phyloP scores from a whole-genome alignment of 2,888 invertebrate genomes.

The Resseliella maxima region DNA sequence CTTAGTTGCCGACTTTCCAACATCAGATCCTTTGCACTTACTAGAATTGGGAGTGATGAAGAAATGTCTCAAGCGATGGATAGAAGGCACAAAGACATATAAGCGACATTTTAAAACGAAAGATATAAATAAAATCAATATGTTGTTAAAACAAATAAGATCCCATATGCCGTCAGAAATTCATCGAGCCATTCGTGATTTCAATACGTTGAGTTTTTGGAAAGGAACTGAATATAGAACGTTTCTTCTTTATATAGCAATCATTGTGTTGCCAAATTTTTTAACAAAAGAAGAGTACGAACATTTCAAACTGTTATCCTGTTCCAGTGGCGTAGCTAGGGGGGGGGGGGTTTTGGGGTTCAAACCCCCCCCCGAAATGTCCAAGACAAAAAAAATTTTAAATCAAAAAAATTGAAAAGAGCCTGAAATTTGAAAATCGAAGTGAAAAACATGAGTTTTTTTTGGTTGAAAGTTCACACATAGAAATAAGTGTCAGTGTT shows the following conservation, averaged over 20 bases:
- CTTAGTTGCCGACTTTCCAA: not conserved
- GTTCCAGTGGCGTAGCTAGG: too few relatives aligned
- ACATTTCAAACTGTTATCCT: too few relatives aligned
- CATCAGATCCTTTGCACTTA: constrained; percentile 15
- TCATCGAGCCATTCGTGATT: constrained; percentile 18
- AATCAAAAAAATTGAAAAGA: too few relatives aligned
- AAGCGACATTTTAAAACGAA: not conserved
- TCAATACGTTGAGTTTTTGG: constrained; percentile 44
- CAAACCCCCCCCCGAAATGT: too few relatives aligned
- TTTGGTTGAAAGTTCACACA: too few relatives aligned
- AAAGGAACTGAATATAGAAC: constrained; percentile 56
- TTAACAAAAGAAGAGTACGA: not conserved
- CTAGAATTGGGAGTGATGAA: constrained; percentile 25
- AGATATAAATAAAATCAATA: not conserved
- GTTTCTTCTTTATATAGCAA: constrained; percentile 51
- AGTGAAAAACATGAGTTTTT: too few relatives aligned
- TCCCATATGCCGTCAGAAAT: constrained; percentile 53
- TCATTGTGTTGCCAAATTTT: constrained; percentile 42
- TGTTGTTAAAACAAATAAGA: not conserved
- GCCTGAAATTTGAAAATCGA: too few relatives aligned
- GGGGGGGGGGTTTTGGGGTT: too few relatives aligned
- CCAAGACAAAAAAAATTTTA: too few relatives aligned
- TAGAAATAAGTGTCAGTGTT: too few relatives aligned
- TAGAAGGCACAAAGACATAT: not conserved
- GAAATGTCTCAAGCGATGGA: not conserved